Evolutionary conservation across 2,888 invertebrate species (phyloP).

Genomic region (Xylocampa areola): DNA sequence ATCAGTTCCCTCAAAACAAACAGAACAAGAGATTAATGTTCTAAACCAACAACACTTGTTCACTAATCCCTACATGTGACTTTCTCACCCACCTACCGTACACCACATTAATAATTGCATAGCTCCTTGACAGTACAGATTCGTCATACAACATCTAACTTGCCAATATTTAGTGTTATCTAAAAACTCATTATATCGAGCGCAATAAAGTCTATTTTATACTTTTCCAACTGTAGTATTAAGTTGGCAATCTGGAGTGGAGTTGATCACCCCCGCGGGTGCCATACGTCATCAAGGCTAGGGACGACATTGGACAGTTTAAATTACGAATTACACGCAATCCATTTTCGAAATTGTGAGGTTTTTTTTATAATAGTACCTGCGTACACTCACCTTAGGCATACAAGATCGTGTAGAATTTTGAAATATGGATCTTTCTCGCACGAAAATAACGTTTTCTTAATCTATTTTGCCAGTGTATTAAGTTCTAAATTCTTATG

Average conservation of each 20-base stretch:
- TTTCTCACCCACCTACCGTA: constrained; percentile 53
- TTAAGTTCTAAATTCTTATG: no score
- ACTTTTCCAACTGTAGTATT: neutral
- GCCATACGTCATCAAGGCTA: constrained; percentile 77
- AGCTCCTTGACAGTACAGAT: constrained; percentile 67
- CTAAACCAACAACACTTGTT: constrained; percentile 46
- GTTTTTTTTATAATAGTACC: constrained; percentile 27
- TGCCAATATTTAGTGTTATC: constrained; percentile 20
- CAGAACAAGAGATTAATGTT: constrained; percentile 55
- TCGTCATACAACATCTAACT: constrained; percentile 65
- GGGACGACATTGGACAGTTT: constrained; percentile 79
- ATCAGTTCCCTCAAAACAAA: constrained; percentile 41
- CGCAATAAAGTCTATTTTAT: constrained; percentile 23
- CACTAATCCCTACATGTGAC: constrained; percentile 57
- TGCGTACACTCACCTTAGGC: neutral
- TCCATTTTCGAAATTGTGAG: constrained; percentile 76
- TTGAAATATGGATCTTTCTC: no score
- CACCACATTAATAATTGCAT: constrained; percentile 70
- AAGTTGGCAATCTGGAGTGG: constrained; percentile 52
- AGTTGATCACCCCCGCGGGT: constrained; percentile 83
- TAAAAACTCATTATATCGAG: neutral
- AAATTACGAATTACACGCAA: constrained; percentile 79
- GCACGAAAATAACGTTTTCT: no score
- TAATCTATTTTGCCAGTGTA: no score
- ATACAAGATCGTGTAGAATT: neutral